Evolutionary conservation across 2,888 invertebrate genomes (phyloP).

Genomic region (Aleiodes testaceus): DNA sequence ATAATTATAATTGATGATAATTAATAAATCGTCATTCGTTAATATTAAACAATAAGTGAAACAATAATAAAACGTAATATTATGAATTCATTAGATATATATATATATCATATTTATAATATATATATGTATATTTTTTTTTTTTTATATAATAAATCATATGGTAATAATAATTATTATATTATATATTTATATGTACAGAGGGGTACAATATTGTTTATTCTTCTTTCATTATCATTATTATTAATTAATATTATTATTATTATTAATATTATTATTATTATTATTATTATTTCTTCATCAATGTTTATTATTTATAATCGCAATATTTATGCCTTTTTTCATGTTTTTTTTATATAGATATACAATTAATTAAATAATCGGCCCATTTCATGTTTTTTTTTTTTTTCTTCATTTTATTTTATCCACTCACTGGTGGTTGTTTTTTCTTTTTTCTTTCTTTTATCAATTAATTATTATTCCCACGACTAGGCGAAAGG

Average conservation of each 20-base stretch:
- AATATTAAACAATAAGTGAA: constrained; percentile 63
- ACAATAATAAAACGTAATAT: constrained; percentile 66
- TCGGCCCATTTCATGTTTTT: constrained; percentile 57
- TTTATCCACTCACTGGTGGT: constrained; percentile 43
- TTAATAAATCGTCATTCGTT: constrained; percentile 62
- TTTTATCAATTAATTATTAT: constrained; percentile 33
- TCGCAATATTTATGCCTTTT: constrained; percentile 69
- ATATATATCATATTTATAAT: constrained; percentile 58
- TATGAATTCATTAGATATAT: constrained; percentile 68
- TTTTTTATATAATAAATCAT: constrained; percentile 68
- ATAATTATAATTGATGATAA: constrained; percentile 55
- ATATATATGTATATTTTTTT: constrained; percentile 58
- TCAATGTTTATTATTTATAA: constrained; percentile 70
- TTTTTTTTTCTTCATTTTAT: constrained; percentile 32
- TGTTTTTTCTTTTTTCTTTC: constrained; percentile 33
- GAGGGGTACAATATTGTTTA: constrained; percentile 70
- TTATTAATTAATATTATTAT: constrained; percentile 3
- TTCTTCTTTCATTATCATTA: constrained; percentile 9
- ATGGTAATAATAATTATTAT: constrained; percentile 71
- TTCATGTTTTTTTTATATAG: constrained; percentile 68
- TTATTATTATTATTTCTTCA: constrained; percentile 60
- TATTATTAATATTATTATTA: constrained; percentile 55
- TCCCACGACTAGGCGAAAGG: constrained; percentile 17
- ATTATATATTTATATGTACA: constrained; percentile 72
- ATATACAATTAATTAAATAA: constrained; percentile 72